Evolutionary conservation across 2,797 vertebrate species (phyloP).

Genomic region (Bufotes viridis): DNA sequence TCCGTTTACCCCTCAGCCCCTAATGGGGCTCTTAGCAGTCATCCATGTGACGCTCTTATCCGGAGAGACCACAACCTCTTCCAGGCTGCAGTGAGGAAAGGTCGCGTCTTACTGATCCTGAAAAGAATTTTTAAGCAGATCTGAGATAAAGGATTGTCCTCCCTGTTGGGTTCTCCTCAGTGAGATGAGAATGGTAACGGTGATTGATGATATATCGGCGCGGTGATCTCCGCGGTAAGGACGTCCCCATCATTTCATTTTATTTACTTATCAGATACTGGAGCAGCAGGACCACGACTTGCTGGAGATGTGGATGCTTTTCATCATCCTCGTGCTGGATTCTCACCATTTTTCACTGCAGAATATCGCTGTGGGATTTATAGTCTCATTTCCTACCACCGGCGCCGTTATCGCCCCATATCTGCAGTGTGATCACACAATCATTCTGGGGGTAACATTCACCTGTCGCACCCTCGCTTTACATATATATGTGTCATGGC

Average conservation of each 20-base stretch:
- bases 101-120: constrained; percentile 32
- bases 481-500: neutral
- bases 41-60: constrained; percentile 36
- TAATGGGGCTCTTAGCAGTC: constrained; percentile 48
- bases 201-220: constrained; percentile 11
- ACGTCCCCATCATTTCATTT: too few species aligned
- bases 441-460: neutral
- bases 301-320: neutral
- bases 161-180: neutral
- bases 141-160: neutral
- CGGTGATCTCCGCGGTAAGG: neutral
- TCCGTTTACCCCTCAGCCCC: neutral
- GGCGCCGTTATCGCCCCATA: neutral
- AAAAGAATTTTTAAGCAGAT: constrained; percentile 27
- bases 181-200: neutral
- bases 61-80: constrained; percentile 21
- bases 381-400: neutral
- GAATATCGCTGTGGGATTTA: neutral
- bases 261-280: too few species aligned
- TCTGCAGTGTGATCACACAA: neutral
- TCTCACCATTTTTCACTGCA: neutral
- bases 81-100: neutral
- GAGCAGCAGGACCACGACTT: neutral
- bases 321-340: neutral
- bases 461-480: too few species aligned